Conservation (phyloP, 2,797 vertebrate genomes). For the Synanceia verrucosa region DNA sequence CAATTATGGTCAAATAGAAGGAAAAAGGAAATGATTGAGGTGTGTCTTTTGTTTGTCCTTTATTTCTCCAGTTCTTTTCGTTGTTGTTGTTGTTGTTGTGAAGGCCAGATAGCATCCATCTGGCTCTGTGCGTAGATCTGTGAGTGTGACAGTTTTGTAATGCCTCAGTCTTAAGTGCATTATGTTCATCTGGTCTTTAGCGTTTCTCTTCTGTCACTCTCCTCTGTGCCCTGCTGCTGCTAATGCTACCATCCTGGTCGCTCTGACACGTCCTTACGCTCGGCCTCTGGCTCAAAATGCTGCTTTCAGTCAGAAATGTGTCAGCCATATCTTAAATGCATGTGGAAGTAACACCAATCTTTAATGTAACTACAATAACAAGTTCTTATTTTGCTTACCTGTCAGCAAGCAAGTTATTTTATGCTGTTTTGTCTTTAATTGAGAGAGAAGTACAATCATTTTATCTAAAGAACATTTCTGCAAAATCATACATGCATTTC, state of each 20-base stretch:
- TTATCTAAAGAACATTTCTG: slow-evolving; percentile 76
- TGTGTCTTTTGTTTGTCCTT: slow-evolving; percentile 36
- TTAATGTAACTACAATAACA: slow-evolving; percentile 71
- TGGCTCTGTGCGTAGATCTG: slow-evolving; percentile 62
- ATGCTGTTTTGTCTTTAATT: slow-evolving; percentile 72
- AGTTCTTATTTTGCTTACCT: slow-evolving; percentile 73
- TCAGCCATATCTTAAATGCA: slow-evolving; percentile 82
- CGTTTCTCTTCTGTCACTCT: slow-evolving; percentile 43
- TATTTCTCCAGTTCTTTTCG: slow-evolving; percentile 42
- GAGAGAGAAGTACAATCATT: slow-evolving; percentile 80
- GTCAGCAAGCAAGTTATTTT: slow-evolving; percentile 73
- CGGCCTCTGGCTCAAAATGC: slow-evolving; percentile 78
- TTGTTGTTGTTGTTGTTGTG: slow-evolving; percentile 32
- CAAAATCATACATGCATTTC: slow-evolving; percentile 81
- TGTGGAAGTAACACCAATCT: slow-evolving; percentile 71
- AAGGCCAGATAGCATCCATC: slow-evolving; percentile 38
- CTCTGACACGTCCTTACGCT: slow-evolving; percentile 74
- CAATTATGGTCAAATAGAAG: slow-evolving; percentile 14
- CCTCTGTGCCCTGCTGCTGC: slow-evolving; percentile 75
- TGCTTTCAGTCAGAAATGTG: slow-evolving; percentile 79
- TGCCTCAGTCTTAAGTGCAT: slow-evolving; percentile 66
- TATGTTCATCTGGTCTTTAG: slow-evolving; percentile 57
- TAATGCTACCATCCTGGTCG: slow-evolving; percentile 74
- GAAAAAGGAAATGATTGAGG: slow-evolving; percentile 2
- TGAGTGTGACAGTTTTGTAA: slow-evolving; percentile 59